These are phyloP conservation scores for Urocitellus parryii DNA, from an alignment of 2,113 vertebrate genomes.

Conservation along the genomic window DNA sequence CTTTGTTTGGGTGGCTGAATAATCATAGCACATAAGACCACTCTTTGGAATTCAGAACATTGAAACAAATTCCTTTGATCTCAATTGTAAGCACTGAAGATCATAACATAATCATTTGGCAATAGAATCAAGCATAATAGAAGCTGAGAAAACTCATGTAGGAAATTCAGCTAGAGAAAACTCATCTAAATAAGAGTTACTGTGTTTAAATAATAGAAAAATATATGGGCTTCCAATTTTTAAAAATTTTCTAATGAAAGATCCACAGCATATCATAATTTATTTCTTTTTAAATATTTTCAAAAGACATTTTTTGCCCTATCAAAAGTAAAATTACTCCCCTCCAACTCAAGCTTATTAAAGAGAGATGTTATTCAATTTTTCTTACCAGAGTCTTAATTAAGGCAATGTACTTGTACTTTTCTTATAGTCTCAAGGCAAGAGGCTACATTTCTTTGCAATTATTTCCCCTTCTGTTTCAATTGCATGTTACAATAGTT, in stretches of 20 bases:
- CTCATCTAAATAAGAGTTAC: neutral
- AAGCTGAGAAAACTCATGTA: conserved; percentile 9
- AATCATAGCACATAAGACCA: neutral
- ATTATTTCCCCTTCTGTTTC: neutral
- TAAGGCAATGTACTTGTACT: no score
- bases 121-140: neutral
- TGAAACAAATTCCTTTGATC: neutral
- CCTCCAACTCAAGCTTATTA: neutral
- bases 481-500: neutral
- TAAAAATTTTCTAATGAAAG: neutral
- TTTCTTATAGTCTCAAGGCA: neutral
- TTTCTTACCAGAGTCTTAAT: neutral
- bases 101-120: neutral
- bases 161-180: neutral
- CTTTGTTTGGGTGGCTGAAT: neutral
- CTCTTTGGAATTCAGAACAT: neutral
- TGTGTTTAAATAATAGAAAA: neutral
- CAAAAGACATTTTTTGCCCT: neutral
- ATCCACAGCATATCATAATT: neutral
- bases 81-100: neutral
- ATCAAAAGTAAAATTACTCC: neutral
- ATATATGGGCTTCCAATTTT: neutral
- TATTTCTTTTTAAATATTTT: neutral
- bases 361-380: neutral
- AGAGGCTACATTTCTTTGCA: neutral